Base-by-base conservation (phyloP, 2,113 vertebrate species). In the Halcyon senegalensis region DNA sequence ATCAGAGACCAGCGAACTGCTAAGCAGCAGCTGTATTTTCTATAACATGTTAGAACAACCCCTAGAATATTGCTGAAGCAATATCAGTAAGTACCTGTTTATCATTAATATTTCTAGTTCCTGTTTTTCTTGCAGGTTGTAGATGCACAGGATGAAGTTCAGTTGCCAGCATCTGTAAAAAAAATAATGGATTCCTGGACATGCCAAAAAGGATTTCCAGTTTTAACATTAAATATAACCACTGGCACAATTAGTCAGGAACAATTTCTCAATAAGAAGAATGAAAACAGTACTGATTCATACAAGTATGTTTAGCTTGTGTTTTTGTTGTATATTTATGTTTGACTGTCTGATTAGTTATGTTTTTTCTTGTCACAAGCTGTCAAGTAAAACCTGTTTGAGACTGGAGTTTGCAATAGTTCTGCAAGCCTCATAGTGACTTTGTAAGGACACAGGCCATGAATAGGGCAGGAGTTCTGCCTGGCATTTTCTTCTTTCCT, bases 101-200 rank as follows among this genome's bases (percentile, higher is more conserved):
- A 51, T 84, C 2, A 1, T 68, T 51, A 59, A 23, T 59, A 48
- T 56, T 89, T 95, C 27, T 87, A 83, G 95, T 87, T 73, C 21
- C 25, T 68, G 20, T 60, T 72, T 97, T 89, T 95, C 59, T 97
- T 56, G 46, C 89, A 98, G 98, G 94, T 96, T 1, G 1, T 98
- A 93, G 98, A 98, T 95, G 80, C 96, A 84, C 98, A 98, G 93
- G 94, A 94, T 96, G 89, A 97, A 92, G 84, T 98, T 92, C 78
- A 96, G 20, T 95, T 98, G 91, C 98, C 98, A 91, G 87, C 97
- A 81, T 68, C 97, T 92, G 69, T 98, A 77, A 98, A 98, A 95
- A 73, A 87, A 68, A 98, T 98, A 94, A 98, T 98, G 98, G 98
- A 98, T 77, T 95, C 97, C 10, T 98, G 98, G 98, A 98, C 98